Evolutionary conservation across 23 tunicate species (phyloP).

Genomic region (Styela plicata): DNA sequence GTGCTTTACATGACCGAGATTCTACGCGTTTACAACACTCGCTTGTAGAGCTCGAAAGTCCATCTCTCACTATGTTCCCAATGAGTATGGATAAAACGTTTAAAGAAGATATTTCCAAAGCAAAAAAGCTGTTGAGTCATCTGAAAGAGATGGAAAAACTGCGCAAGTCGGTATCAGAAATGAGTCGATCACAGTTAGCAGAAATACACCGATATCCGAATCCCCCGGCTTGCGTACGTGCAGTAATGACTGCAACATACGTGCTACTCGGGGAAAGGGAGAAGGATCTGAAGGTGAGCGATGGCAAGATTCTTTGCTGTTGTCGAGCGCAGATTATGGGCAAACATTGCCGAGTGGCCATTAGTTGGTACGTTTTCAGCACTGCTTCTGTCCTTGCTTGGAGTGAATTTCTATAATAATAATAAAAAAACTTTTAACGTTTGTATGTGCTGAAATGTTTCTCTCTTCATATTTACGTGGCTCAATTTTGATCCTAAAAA

Average conservation of each 20-base stretch:
- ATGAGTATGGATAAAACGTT: constrained; percentile 24
- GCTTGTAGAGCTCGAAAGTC: constrained; percentile 52
- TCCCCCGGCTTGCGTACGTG: constrained; percentile 63
- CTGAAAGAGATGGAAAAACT: constrained; percentile 40
- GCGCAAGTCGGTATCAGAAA: constrained; percentile 39
- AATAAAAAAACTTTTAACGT: no score
- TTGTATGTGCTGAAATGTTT: no score
- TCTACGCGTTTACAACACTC: constrained; percentile 45
- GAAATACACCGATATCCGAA: constrained; percentile 75
- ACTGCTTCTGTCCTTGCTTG: no score
- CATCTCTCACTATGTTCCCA: constrained; percentile 38
- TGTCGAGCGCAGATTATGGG: no score
- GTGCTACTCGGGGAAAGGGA: constrained; percentile 71
- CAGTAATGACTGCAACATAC: constrained; percentile 69
- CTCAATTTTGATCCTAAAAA: no score
- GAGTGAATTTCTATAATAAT: no score
- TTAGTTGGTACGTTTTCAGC: no score
- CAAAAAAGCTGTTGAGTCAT: constrained; percentile 30
- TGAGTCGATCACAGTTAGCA: constrained; percentile 67
- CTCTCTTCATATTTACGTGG: no score
- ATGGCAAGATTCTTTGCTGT: no score
- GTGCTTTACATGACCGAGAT: constrained; percentile 50
- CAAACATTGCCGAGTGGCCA: no score
- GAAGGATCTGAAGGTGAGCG: constrained; percentile 59
- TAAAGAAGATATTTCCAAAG: constrained; percentile 40